phyloP scores from a whole-genome alignment of 2,113 vertebrate genomes.

The Puntigrus tetrazona region DNA sequence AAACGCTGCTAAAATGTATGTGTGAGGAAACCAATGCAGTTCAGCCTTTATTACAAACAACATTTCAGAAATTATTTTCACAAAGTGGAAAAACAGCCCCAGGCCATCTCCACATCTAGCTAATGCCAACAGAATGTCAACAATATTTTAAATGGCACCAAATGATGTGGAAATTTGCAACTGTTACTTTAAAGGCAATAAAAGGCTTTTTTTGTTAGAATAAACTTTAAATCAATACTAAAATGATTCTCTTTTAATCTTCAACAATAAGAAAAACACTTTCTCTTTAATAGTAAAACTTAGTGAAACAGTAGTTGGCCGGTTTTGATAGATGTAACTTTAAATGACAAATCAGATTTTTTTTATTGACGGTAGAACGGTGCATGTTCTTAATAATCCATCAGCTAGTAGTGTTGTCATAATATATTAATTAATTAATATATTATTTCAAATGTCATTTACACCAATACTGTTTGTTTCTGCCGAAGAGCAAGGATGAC shows the following conservation, averaged over 20 bases:
- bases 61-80: slow-evolving; percentile 25
- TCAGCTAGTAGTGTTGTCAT: neutral
- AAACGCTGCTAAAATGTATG: neutral
- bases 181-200: slow-evolving; percentile 58
- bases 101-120: slow-evolving; percentile 11
- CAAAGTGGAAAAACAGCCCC: slow-evolving; percentile 22
- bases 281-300: neutral
- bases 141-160: slow-evolving; percentile 58
- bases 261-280: neutral
- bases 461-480: neutral
- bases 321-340: neutral
- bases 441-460: neutral
- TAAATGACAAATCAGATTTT: neutral
- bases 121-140: slow-evolving; percentile 52
- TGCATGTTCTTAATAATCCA: neutral
- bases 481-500: neutral
- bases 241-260: slow-evolving; percentile 43
- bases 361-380: neutral
- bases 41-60: slow-evolving; percentile 19
- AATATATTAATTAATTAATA: neutral
- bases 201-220: slow-evolving; percentile 47
- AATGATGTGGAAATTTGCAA: slow-evolving; percentile 61
- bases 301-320: neutral
- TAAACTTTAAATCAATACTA: slow-evolving; percentile 68
- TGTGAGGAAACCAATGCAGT: neutral